Percentiles rank a stretch among this genome's conserved stretches.
These are phyloP conservation scores for Halocynthia roretzi DNA, from an alignment of 23 tunicate species.

Conservation along the genomic window DNA sequence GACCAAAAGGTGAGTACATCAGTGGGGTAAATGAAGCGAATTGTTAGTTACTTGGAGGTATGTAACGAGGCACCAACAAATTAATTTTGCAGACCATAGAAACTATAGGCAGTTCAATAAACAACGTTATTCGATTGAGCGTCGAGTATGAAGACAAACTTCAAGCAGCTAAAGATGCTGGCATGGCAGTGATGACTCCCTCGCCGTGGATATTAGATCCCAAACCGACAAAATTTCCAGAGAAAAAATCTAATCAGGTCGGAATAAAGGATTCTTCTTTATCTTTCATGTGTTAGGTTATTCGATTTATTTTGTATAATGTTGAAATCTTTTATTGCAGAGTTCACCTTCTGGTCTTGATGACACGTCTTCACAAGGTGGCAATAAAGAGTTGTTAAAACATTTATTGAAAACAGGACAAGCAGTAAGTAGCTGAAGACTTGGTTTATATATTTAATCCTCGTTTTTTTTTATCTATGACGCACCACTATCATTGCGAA, in stretches of 20 bases:
- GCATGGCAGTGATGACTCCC: conserved; percentile 22
- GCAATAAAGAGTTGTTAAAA: conserved; percentile 53
- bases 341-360: background rate
- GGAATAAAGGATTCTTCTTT: background rate
- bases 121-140: conserved; percentile 39
- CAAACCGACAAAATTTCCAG: conserved; percentile 42
- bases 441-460: background rate
- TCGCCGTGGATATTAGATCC: conserved; percentile 55
- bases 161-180: conserved; percentile 35
- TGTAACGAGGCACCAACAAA: no score
- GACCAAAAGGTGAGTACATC: conserved; percentile 9
- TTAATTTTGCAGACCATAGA: conserved; percentile 27
- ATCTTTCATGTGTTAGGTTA: background rate
- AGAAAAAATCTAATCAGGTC: conserved; percentile 27
- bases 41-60: no score
- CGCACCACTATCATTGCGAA: no score
- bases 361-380: conserved; percentile 1
- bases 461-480: background rate
- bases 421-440: conserved; percentile 21
- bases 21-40: no score
- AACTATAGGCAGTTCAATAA: conserved; percentile 48
- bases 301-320: background rate
- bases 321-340: background rate
- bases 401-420: conserved; percentile 43
- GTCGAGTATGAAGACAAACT: conserved; percentile 43